phyloP scores from a whole-genome alignment of 2,113 vertebrate species.

The Pseudorasbora parva region DNA sequence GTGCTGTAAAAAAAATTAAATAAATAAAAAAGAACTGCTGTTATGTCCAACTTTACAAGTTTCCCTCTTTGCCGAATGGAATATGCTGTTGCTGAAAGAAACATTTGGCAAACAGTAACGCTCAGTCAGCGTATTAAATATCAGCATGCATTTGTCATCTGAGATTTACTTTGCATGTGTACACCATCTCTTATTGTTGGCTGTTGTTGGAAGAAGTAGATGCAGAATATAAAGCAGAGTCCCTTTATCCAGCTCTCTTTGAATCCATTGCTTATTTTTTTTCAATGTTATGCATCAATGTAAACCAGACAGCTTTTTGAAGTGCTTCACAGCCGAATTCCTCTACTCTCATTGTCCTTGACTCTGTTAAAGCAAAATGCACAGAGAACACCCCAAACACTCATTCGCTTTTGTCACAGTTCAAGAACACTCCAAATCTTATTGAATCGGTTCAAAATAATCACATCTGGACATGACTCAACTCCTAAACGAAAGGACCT shows the following conservation, averaged over 20 bases:
- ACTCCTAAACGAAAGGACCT: neutral
- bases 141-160: neutral
- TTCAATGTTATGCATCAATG: neutral
- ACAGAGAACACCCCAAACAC: neutral
- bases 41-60: neutral
- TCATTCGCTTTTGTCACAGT: conserved; percentile 15
- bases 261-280: neutral
- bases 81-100: conserved; percentile 1
- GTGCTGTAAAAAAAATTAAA: neutral
- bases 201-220: neutral
- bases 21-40: neutral
- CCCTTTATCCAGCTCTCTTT: neutral
- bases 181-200: neutral
- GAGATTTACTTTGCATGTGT: neutral
- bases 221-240: neutral
- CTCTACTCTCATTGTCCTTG: neutral
- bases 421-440: conserved; percentile 22
- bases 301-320: neutral
- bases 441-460: conserved; percentile 23
- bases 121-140: neutral
- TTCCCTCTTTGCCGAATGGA: neutral
- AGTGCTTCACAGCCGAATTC: neutral
- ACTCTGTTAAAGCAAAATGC: neutral
- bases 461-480: conserved; percentile 14
- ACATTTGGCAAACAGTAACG: neutral